Evolutionary conservation across 2,113 vertebrate genomes (phyloP).

Genomic region (Pomatorhinus ruficollis): DNA sequence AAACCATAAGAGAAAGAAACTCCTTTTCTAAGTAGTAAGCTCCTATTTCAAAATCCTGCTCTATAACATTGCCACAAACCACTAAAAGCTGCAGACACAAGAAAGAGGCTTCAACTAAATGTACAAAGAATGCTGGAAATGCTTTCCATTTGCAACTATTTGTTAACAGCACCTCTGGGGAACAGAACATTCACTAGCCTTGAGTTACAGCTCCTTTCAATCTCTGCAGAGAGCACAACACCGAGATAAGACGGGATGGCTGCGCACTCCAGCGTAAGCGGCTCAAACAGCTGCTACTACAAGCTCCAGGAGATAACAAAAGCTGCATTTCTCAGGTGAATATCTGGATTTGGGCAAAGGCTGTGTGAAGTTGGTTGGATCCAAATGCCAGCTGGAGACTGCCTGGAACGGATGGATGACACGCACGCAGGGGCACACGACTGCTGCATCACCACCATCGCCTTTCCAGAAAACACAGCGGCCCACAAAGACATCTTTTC

Average conservation of each 20-base stretch:
- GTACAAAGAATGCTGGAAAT: conserved; percentile 1
- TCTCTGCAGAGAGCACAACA: neutral
- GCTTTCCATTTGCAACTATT: neutral
- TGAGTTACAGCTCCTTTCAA: conserved; percentile 25
- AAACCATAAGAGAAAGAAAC: neutral
- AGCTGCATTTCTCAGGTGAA: conserved; percentile 23
- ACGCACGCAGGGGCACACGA: neutral
- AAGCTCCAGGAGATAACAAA: conserved; percentile 8
- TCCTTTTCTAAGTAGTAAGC: neutral
- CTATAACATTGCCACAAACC: neutral
- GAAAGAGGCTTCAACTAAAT: neutral
- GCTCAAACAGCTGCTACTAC: neutral
- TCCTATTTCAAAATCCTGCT: conserved; percentile 32
- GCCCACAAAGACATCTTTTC: neutral
- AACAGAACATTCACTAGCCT: neutral
- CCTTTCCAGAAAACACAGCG: neutral
- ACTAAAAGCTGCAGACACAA: neutral
- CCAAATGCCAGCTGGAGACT: neutral
- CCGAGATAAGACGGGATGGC: neutral
- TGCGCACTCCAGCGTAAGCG: neutral
- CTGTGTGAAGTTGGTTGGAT: neutral
- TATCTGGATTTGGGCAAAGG: neutral
- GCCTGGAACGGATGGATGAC: neutral
- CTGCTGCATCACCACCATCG: neutral
- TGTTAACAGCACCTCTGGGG: conserved; percentile 9